These are phyloP conservation scores for Pseudomyrmex concolor DNA, from an alignment of 1,140 invertebrate genomes.

Conservation along the genomic window DNA sequence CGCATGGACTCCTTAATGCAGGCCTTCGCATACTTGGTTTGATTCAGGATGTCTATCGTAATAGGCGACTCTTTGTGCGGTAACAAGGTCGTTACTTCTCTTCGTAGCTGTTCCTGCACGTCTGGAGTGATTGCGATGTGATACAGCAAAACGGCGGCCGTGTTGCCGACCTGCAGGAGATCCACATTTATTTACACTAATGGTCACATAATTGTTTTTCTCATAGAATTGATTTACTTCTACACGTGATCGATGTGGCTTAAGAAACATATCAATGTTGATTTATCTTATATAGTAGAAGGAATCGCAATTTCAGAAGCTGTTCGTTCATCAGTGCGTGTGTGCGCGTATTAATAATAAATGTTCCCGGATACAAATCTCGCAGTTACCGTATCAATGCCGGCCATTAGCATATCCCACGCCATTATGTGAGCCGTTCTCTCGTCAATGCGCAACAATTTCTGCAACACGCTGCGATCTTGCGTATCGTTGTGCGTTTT, in stretches of 20 bases:
- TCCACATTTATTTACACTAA: neutral
- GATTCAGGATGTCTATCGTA: conserved; percentile 85
- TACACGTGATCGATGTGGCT: too few relatives aligned
- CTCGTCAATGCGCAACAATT: conserved; percentile 84
- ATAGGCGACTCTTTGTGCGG: conserved; percentile 83
- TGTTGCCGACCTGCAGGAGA: conserved; percentile 77
- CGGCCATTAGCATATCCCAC: conserved; percentile 90
- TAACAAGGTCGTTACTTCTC: conserved; percentile 87
- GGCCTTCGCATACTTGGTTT: conserved; percentile 87
- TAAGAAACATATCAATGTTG: too few relatives aligned
- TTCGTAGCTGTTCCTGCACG: conserved; percentile 88
- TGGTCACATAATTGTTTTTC: too few relatives aligned
- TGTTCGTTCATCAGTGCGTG: too few relatives aligned
- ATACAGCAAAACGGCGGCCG: conserved; percentile 84
- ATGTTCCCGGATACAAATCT: neutral
- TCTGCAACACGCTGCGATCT: conserved; percentile 86
- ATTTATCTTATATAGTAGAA: too few relatives aligned
- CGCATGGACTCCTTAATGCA: conserved; percentile 89
- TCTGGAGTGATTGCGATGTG: conserved; percentile 87
- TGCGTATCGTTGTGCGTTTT: conserved; percentile 66
- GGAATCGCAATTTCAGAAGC: too few relatives aligned
- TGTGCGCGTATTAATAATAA: too few relatives aligned
- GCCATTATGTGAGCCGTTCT: conserved; percentile 88
- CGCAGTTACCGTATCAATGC: conserved; percentile 89
- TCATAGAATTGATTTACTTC: too few relatives aligned